phyloP scores from a whole-genome alignment of 1,140 invertebrate genomes.

The Zaprionus camerounensis region DNA sequence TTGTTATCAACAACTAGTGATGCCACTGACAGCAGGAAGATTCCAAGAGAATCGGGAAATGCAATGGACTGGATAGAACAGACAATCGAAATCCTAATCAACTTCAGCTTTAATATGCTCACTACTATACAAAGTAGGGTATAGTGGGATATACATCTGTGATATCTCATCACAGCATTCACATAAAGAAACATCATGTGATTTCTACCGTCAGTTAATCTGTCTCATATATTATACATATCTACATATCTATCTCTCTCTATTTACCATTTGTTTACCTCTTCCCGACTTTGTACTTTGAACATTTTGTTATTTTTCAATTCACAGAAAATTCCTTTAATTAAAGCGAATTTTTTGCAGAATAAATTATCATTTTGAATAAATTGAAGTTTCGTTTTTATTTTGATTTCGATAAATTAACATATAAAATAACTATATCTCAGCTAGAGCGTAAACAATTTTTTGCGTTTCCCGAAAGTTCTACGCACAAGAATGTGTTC shows the following conservation, averaged over 20 bases:
- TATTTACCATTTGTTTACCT: not conserved
- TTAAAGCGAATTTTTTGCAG: not conserved
- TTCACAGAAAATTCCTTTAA: not conserved
- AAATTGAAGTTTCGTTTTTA: not conserved
- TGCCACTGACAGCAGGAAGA: not conserved
- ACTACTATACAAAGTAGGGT: no score
- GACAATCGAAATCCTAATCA: not conserved
- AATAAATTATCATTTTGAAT: not conserved
- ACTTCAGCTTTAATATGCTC: no score
- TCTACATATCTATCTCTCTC: not conserved
- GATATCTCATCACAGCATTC: no score
- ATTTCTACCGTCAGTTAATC: no score
- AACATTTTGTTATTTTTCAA: not conserved
- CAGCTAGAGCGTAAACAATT: conserved; percentile 52
- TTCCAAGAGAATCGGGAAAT: not conserved
- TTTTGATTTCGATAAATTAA: conserved; percentile 3
- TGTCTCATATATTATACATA: no score
- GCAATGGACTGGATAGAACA: not conserved
- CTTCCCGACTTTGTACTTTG: not conserved
- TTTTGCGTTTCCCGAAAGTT: conserved; percentile 51
- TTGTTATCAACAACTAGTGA: not conserved
- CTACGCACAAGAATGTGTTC: conserved; percentile 50
- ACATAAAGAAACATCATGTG: no score
- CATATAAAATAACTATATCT: not conserved
- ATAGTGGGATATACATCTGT: no score